Percentiles rank a stretch among this genome's conserved stretches.
Evolutionary conservation across 2,797 vertebrate genomes (phyloP).

Genomic region (Phylloscopus collybita): DNA sequence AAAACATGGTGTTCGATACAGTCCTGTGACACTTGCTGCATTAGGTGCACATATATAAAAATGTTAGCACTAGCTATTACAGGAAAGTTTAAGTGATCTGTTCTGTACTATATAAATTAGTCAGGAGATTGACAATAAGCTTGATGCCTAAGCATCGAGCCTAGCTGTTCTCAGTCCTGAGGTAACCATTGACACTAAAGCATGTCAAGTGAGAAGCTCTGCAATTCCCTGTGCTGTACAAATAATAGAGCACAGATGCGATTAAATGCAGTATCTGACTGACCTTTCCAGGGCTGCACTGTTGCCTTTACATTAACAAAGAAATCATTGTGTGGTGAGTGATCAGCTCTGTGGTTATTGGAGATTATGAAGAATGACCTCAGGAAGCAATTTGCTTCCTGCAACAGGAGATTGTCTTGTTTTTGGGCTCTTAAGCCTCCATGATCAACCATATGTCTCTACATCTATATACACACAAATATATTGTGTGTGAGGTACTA

Average conservation of each 20-base stretch:
- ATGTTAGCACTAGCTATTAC: background rate
- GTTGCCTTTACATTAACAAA: slow-evolving; percentile 20
- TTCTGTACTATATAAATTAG: background rate
- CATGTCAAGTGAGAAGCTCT: background rate
- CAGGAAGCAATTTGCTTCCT: background rate
- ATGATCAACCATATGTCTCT: background rate
- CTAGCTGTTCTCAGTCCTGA: background rate
- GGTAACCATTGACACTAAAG: background rate
- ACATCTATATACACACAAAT: background rate
- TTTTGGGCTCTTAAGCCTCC: background rate
- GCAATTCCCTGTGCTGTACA: background rate
- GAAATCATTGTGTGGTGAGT: background rate
- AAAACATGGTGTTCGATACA: background rate
- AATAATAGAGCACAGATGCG: background rate
- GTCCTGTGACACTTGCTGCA: background rate
- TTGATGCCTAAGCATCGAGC: background rate
- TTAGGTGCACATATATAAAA: background rate
- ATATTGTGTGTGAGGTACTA: background rate
- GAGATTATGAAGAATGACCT: background rate
- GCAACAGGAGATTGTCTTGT: background rate
- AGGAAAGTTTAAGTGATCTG: background rate
- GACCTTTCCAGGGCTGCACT: slow-evolving; percentile 5
- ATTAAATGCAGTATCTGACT: background rate
- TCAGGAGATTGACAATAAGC: background rate
- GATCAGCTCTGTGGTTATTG: background rate